phyloP scores from a whole-genome alignment of 2,888 invertebrate genomes.

The Orthosia incerta region DNA sequence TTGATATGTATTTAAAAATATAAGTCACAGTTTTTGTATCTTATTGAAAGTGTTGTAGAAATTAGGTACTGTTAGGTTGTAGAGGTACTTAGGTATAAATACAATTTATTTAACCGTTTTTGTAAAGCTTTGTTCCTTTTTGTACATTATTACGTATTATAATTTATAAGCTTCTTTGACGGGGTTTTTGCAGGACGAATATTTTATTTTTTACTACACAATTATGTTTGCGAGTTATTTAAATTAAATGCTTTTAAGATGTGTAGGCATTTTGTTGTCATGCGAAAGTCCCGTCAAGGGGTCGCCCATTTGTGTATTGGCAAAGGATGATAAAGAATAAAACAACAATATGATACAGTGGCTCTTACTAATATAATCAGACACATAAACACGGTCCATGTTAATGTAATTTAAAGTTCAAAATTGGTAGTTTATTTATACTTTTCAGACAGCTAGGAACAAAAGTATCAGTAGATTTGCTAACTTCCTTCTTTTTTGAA shows the following conservation, averaged over 20 bases:
- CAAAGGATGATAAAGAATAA: background rate
- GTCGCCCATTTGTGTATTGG: slow-evolving; percentile 26
- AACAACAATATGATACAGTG: background rate
- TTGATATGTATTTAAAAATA: background rate
- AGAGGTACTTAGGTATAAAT: slow-evolving; percentile 50
- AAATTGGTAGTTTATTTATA: no score
- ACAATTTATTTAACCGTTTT: slow-evolving; percentile 54
- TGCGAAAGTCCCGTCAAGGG: slow-evolving; percentile 44
- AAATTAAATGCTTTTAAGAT: background rate
- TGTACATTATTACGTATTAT: slow-evolving; percentile 47
- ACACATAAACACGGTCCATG: no score
- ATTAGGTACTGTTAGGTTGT: slow-evolving; percentile 41
- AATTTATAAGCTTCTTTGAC: slow-evolving; percentile 23
- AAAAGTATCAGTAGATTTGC: no score
- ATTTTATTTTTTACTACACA: slow-evolving; percentile 9
- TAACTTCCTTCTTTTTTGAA: no score
- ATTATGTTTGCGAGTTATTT: background rate
- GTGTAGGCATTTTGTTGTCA: slow-evolving; percentile 36
- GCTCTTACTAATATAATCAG: background rate
- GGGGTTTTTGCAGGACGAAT: slow-evolving; percentile 56
- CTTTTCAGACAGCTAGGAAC: no score
- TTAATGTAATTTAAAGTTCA: no score
- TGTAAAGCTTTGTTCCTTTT: slow-evolving; percentile 33
- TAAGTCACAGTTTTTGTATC: slow-evolving; percentile 19
- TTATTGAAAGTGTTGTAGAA: slow-evolving; percentile 19